Evolutionary conservation across 1,140 invertebrate genomes (phyloP).

Genomic region (Sarcophaga bullata): DNA sequence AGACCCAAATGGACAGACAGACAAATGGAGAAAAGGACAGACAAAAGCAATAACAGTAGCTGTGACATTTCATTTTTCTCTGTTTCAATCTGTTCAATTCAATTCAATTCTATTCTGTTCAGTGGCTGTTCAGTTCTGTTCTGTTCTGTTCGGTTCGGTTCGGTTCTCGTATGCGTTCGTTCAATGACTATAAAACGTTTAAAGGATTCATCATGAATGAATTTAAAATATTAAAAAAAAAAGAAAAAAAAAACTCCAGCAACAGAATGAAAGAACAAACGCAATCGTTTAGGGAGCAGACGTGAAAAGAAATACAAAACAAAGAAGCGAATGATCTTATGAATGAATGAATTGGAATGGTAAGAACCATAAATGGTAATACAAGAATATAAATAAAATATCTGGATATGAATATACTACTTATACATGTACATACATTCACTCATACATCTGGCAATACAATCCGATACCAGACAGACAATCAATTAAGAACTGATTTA

Average conservation of each 20-base stretch:
- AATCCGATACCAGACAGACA: too few relatives aligned
- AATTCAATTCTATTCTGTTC: background rate
- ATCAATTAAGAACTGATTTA: too few relatives aligned
- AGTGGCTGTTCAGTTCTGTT: too few relatives aligned
- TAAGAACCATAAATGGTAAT: slow-evolving; percentile 22
- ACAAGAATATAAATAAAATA: slow-evolving; percentile 14
- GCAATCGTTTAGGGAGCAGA: too few relatives aligned
- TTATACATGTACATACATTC: background rate
- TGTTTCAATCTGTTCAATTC: background rate
- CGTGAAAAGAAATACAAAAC: too few relatives aligned
- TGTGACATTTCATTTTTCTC: slow-evolving; percentile 38
- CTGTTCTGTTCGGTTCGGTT: background rate
- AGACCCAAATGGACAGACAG: background rate
- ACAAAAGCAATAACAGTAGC: slow-evolving; percentile 12
- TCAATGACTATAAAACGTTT: background rate
- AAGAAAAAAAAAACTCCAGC: too few relatives aligned
- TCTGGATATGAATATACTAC: background rate
- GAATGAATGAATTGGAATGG: slow-evolving; percentile 29
- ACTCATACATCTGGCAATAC: background rate
- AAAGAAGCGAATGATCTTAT: background rate
- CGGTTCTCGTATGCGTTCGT: background rate
- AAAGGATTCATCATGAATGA: slow-evolving; percentile 39
- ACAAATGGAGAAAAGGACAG: background rate
- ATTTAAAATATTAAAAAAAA: background rate
- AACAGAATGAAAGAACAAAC: too few relatives aligned